phyloP scores from a whole-genome alignment of 92 coral and sea anemone genomes.

The Micromussa lordhowensis region DNA sequence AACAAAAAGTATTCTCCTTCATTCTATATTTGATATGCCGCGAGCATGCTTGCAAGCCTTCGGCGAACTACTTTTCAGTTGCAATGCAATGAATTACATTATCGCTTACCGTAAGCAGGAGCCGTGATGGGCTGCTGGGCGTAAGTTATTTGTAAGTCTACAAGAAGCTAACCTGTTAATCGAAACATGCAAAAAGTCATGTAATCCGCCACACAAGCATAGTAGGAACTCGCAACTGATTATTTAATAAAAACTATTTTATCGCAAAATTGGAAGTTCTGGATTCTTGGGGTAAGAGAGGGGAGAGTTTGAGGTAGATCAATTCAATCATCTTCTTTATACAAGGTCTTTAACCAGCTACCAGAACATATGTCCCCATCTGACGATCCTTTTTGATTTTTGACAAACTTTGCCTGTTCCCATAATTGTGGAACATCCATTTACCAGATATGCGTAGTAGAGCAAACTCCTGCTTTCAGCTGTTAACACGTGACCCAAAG shows the following conservation, averaged over 20 bases:
- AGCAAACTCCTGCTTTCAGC: not conserved
- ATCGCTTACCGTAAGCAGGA: too few relatives aligned
- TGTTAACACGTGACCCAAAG: not conserved
- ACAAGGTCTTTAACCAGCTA: too few relatives aligned
- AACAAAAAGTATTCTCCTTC: not conserved
- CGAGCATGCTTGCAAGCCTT: not conserved
- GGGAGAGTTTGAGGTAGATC: too few relatives aligned
- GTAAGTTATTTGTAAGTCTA: too few relatives aligned
- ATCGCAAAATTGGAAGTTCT: not conserved
- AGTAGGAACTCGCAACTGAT: not conserved
- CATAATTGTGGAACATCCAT: not conserved
- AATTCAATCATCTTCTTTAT: too few relatives aligned
- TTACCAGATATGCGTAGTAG: not conserved
- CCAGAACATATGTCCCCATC: too few relatives aligned
- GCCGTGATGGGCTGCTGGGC: too few relatives aligned
- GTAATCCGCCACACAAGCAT: not conserved
- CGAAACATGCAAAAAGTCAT: not conserved
- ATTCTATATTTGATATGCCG: not conserved
- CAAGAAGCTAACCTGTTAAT: too few relatives aligned
- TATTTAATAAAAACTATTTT: not conserved
- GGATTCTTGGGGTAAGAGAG: too few relatives aligned
- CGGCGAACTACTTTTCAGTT: not conserved
- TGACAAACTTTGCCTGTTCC: too few relatives aligned
- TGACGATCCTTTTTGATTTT: too few relatives aligned
- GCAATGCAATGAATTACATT: not conserved